Base-by-base conservation (phyloP, 2,888 invertebrate species). In the Eurytoma adleriae region DNA sequence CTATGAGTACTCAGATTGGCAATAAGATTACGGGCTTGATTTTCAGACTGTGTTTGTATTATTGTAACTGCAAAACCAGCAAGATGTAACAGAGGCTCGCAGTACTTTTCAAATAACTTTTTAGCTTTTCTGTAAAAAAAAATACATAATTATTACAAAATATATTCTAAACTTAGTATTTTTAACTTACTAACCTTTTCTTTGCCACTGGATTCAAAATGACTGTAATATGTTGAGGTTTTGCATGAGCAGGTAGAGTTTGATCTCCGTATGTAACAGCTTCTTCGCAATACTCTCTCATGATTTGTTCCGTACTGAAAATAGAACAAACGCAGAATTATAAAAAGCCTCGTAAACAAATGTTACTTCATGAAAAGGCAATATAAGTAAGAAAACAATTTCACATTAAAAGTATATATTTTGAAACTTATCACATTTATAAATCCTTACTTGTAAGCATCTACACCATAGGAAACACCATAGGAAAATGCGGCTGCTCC, bases 181-280 rank as follows among this genome's bases (percentile, higher is more conserved):
- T 40, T 40, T 50, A 27, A 56, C 54, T 16, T 48, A 24, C 52
- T 77, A 87, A 93, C 92, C 96, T 94, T 88, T 95, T 95, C 86
- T 96, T 96, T 0, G 98, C 96, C 27, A 95, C 96, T 24, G 98
- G 98, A 92, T 98, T 98, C 72, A 98, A 92, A 86, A 98, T 95
- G 0, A 99, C 96, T 0, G 97, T 96, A 0, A 98, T 92, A 83
- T 94, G 94, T 82, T 95, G 94, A 0, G 96, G 95, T 84, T 93
- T 93, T 30, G 92, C 87, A 52, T 89, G 89, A 0, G 93, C 92
- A 1, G 93, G 91, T 67, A 95, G 92, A 3, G 93, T 90, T 79
- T 92, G 88, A 83, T 95, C 94, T 2, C 97, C 97, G 91, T 94
- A 95, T 85, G 92, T 91, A 50, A 93, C 92, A 0, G 97, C 96